Evolutionary conservation across 2,888 invertebrate genomes (phyloP), one percentile per base, ranked within the genome.

Genomic region (Nomada fabriciana): DNA sequence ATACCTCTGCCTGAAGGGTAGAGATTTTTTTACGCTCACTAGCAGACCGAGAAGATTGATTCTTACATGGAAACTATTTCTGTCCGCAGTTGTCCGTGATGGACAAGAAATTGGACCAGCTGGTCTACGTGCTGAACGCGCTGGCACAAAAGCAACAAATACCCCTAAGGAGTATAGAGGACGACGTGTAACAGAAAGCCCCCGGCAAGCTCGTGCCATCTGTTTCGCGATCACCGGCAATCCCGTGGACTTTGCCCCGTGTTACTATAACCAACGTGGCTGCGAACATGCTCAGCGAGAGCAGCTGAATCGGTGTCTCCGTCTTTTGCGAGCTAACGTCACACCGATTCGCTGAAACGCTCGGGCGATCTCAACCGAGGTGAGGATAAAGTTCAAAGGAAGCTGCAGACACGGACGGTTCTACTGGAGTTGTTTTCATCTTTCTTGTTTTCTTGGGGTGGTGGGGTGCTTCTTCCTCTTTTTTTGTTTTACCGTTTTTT

Each of bases 81-180:
- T 84, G 70, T 67, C 90, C 89, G 18, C 90, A 91, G 91, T 79
- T 91, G 94, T 94, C 94, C 84, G 93, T 94, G 82, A 94, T 95
- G 93, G 95, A 95, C 90, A 94, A 94, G 90, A 95, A 95, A 91
- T 86, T 95, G 89, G 95, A 95, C 90, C 95, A 95, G 89, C 92
- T 95, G 85, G 91, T 95, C 74, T 94, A 94, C 84, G 93, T 95
- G 81, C 91, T 95, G 74, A 91, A 91, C 82, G 89, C 91, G 25
- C 55, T 91, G 50, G 90, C 90, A 64, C 89, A 90, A 76, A 95
- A 95, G 89, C 95, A 95, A 88, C 95, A 95, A 90, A 94, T 94
- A 89, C 94, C 94, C 69, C 91, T 94, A 83, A 93, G 94, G 83
- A 94, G 94, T 84, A 93, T 94, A 86, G 95, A 95, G 89, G 95